Evolutionary conservation across 1,140 invertebrate species (phyloP).

Genomic region (Polyergus mexicanus): DNA sequence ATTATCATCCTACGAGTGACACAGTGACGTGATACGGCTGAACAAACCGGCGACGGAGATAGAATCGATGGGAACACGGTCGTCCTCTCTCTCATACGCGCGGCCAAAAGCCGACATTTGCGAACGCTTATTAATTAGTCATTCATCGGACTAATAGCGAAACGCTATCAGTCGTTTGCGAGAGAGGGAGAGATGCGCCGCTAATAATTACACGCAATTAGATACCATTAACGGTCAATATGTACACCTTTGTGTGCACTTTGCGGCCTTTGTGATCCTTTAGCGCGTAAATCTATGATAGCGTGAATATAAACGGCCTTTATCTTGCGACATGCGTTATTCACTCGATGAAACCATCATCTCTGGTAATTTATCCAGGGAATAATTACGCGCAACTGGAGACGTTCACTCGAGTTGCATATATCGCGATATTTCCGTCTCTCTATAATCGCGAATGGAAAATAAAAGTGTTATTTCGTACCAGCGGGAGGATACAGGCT

Average conservation of each 20-base stretch:
- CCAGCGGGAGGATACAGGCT: neutral
- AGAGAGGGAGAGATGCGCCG: conserved; percentile 13
- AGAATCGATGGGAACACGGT: conserved; percentile 63
- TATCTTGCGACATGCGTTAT: conserved; percentile 17
- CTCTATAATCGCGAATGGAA: neutral
- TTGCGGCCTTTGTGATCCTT: conserved; percentile 40
- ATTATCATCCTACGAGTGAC: conserved; percentile 61
- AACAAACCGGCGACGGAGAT: conserved; percentile 52
- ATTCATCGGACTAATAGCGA: conserved; percentile 62
- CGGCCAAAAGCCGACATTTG: conserved; percentile 68
- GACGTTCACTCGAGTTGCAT: too few relatives aligned
- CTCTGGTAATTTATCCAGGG: neutral
- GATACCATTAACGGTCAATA: conserved; percentile 57
- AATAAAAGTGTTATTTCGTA: neutral
- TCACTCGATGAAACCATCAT: neutral
- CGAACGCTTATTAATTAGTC: conserved; percentile 71
- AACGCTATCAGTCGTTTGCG: conserved; percentile 24
- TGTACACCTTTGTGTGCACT: conserved; percentile 51
- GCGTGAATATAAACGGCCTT: conserved; percentile 22
- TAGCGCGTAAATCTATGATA: conserved; percentile 41
- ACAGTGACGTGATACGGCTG: conserved; percentile 52
- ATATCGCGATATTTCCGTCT: neutral
- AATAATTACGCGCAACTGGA: conserved; percentile 20
- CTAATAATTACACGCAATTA: conserved; percentile 59
- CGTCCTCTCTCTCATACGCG: conserved; percentile 46